These are phyloP conservation scores for Cuculus canorus DNA, from an alignment of 2,797 vertebrate genomes.

Conservation along the genomic window DNA sequence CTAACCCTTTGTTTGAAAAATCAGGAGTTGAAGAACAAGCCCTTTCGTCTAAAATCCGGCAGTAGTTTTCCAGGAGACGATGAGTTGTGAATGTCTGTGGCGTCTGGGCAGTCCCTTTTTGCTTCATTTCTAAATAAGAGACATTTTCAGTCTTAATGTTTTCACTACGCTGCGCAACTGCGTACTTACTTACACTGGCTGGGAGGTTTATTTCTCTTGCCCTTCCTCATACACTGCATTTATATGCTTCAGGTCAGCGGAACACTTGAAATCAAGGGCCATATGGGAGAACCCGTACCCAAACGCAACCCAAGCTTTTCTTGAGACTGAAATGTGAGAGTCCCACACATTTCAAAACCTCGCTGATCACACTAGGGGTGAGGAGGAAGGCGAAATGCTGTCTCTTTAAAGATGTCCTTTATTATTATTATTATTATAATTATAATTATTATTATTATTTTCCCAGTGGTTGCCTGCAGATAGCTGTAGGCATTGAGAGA, in stretches of 20 bases:
- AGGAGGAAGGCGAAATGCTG: conserved; percentile 78
- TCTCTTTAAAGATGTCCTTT: conserved; percentile 84
- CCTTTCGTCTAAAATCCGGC: conserved; percentile 13
- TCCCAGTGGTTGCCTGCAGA: conserved; percentile 77
- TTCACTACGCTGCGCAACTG: conserved; percentile 22
- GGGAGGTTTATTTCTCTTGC: neutral
- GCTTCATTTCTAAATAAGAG: neutral
- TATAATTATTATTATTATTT: conserved; percentile 65
- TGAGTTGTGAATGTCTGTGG: neutral
- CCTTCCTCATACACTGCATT: conserved; percentile 22
- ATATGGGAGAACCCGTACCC: conserved; percentile 7
- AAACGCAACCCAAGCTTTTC: conserved; percentile 41
- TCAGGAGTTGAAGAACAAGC: neutral
- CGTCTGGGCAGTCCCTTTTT: conserved; percentile 4
- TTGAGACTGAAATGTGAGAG: conserved; percentile 66
- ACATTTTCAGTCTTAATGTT: conserved; percentile 21
- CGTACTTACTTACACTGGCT: conserved; percentile 35
- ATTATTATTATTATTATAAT: conserved; percentile 48
- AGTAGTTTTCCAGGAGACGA: neutral
- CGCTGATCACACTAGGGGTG: conserved; percentile 54
- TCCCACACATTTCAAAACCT: conserved; percentile 60
- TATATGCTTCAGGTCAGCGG: conserved; percentile 33
- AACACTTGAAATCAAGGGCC: conserved; percentile 45
- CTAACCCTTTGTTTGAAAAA: conserved; percentile 30
- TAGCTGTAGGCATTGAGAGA: conserved; percentile 87